Evolutionary conservation across 2,888 invertebrate species (phyloP), one percentile per base, ranked within the genome.

Genomic region (Spicauda simplicius): DNA sequence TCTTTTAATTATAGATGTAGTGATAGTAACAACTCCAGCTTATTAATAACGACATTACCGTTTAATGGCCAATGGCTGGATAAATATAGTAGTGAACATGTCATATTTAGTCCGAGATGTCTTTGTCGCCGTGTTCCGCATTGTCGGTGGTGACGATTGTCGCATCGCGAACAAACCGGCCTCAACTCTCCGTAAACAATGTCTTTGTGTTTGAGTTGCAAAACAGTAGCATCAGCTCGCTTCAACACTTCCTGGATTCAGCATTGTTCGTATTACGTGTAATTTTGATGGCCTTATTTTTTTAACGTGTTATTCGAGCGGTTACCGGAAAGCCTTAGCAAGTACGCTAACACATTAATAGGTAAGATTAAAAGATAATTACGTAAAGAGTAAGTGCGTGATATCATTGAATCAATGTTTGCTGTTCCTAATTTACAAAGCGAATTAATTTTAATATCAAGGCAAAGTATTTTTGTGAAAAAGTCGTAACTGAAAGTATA

Each of bases 131-230:
- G 30, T 60, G 62, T 74, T 70, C 71, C 72, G 73, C 72, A 67
- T 71, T 33, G 45, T 48, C 25, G 25, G 25, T 25, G 59, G 54
- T 56, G 20, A 25, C 48, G 50, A 12, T 16, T 25, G 62, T 56
- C 56, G 25, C 50, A 48, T 48, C 48, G 48, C 7, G 41, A 41
- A 16, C 48, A n/a, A 14, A 25, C 16, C 54, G n/a, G 10, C 63
- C 25, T 25, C 25, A 20, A 71, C 70, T 73, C 72, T 73, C 71
- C 73, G 74, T 80, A 85, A 85, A 86, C 86, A 85, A 85, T 74
- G 83, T 79, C 88, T 87, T 88, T 87, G 87, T 89, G 78, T 77
- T 41, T 73, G 62, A 61, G 48, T 55, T 64, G 66, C 66, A 65
- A 59, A 70, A 70, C 57, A 68, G 48, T 50, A 50, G 61, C 54